These are phyloP conservation scores for Tenthredo livida DNA, from an alignment of 2,888 invertebrate species.

Conservation along the genomic window DNA sequence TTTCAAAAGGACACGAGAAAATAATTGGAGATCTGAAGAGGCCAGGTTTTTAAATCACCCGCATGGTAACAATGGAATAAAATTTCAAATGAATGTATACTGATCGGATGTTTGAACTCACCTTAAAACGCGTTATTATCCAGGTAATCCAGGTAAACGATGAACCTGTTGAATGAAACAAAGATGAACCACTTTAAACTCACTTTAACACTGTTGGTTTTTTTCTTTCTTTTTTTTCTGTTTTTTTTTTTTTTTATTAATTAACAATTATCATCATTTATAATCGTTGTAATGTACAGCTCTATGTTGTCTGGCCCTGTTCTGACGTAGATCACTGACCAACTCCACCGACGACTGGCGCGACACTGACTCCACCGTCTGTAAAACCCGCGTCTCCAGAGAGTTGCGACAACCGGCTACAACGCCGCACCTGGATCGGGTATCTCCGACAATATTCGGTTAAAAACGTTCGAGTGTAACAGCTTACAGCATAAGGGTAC, in stretches of 20 bases:
- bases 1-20: neutral
- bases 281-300: slow-evolving; percentile 6
- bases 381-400: slow-evolving; percentile 42
- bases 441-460: slow-evolving; percentile 39
- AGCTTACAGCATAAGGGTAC: slow-evolving; percentile 42
- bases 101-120: neutral
- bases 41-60: neutral
- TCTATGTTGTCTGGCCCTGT: slow-evolving; percentile 57
- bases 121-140: slow-evolving; percentile 42
- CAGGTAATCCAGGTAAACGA: slow-evolving; percentile 26
- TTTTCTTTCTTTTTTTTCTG: neutral
- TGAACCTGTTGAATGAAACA: slow-evolving; percentile 18
- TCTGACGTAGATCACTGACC: slow-evolving; percentile 73
- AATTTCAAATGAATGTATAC: neutral
- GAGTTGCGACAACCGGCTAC: slow-evolving; percentile 43
- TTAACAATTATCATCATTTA: slow-evolving; percentile 11
- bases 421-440: slow-evolving; percentile 43
- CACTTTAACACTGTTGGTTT: slow-evolving; percentile 21
- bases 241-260: neutral
- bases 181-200: slow-evolving; percentile 38
- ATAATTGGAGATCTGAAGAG: too few relatives aligned
- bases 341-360: slow-evolving; percentile 72
- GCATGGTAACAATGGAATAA: neutral
- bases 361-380: slow-evolving; percentile 67
- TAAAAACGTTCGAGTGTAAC: slow-evolving; percentile 29